Evolutionary conservation across 1,140 invertebrate genomes (phyloP), one percentile per base, ranked within the genome.

Genomic region (Dicyema japonicum): DNA sequence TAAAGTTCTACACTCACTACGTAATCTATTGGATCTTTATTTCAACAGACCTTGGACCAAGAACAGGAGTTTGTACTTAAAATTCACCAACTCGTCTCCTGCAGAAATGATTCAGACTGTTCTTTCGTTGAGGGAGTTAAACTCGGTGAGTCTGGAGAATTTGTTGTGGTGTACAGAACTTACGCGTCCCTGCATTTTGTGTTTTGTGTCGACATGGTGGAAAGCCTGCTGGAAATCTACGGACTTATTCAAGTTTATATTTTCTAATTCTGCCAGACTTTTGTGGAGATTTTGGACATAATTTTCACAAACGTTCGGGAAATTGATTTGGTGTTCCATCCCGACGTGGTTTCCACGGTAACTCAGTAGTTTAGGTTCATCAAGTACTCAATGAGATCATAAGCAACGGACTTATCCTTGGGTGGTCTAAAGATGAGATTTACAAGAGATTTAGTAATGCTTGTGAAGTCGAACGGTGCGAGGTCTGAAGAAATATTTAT

Each of bases 221-320:
- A 97, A 54, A 90, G 78, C 46, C 85, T 97, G 51, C 56, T 97
- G 6, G 88, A 85, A 16, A 97, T 97, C 38, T 56, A 97, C 29
- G 85, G 94, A 56, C 55, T 97, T 14, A 97, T 97, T 43, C 88
- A 97, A 58, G 82, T 94, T n/a, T n/a, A n/a, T n/a, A n/a, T n/a
- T n/a, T n/a, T n/a, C n/a, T n/a, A n/a, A n/a, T n/a, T n/a, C n/a
- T n/a, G n/a, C n/a, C n/a, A n/a, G n/a, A n/a, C n/a, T n/a, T 92
- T 94, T 58, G 82, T 94, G 2, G 85, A 97, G 56, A 94, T 82
- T 0, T 46, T 92, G 18, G 82, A 94, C 48, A 88, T 92, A 55
- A 92, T 82, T 51, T 97, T 97, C 54, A 85, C 94, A 52, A 97
- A 97, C 60, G 88, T 97, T 7, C 97, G 88, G 52, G 88, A 97